Conservation (phyloP, 1,140 invertebrate genomes). For the Tigriopus japonicus region DNA sequence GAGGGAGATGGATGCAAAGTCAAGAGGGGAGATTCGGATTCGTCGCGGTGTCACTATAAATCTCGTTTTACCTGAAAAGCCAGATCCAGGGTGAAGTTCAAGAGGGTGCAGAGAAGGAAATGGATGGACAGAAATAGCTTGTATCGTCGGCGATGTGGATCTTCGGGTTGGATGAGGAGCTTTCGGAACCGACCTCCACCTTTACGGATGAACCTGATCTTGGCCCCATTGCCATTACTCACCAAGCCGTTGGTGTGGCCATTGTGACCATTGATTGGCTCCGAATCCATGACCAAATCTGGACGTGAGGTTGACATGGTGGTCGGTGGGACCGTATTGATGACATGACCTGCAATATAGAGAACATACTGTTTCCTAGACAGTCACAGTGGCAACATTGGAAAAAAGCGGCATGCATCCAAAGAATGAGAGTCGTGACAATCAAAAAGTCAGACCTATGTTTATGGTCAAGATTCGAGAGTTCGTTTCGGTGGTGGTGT, state of each 20-base stretch:
- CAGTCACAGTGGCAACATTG: too few relatives aligned
- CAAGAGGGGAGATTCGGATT: background rate
- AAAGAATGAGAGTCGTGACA: too few relatives aligned
- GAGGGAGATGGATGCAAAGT: too few relatives aligned
- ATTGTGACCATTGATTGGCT: background rate
- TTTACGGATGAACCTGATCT: background rate
- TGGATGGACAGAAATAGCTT: conserved; percentile 4
- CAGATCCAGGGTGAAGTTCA: background rate
- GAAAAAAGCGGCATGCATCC: too few relatives aligned
- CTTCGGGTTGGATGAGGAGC: conserved; percentile 4
- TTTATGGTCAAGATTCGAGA: too few relatives aligned
- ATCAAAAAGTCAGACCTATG: too few relatives aligned
- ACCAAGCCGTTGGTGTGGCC: too few relatives aligned
- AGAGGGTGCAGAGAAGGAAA: conserved; percentile 1
- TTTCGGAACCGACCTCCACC: background rate
- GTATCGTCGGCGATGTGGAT: background rate
- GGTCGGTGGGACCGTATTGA: too few relatives aligned
- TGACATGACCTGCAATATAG: too few relatives aligned
- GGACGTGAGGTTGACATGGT: background rate
- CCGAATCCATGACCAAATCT: conserved; percentile 1
- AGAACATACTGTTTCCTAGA: too few relatives aligned
- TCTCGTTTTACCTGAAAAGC: conserved; percentile 7
- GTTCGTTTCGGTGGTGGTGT: too few relatives aligned
- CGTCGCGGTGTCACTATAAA: background rate
- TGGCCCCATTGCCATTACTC: too few relatives aligned